Evolutionary conservation across 2,113 vertebrate genomes (phyloP).

Genomic region (Cyprinodon brontotheroides): DNA sequence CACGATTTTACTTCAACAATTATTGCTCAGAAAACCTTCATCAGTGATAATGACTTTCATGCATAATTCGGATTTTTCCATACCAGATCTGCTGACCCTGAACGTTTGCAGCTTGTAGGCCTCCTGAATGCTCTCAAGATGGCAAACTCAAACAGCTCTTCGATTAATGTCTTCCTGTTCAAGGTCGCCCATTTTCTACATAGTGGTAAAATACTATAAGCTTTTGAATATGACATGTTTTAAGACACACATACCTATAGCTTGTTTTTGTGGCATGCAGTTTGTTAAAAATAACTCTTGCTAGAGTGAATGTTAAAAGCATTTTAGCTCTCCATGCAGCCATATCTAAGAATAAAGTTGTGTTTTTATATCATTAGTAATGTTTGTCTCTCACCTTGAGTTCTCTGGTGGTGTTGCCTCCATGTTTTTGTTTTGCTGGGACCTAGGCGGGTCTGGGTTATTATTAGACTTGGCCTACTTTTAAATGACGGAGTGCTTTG

Average conservation of each 20-base stretch:
- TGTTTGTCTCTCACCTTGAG: slow-evolving; percentile 39
- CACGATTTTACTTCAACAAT: background rate
- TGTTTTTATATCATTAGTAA: slow-evolving; percentile 4
- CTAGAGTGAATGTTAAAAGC: background rate
- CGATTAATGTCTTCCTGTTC: slow-evolving; percentile 74
- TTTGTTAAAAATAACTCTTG: background rate
- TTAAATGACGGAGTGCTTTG: slow-evolving; percentile 25
- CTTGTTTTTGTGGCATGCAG: slow-evolving; percentile 6
- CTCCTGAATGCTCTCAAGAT: slow-evolving; percentile 85
- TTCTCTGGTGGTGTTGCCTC: background rate
- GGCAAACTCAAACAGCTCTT: slow-evolving; percentile 83
- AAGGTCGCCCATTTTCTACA: slow-evolving; percentile 76
- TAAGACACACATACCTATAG: background rate
- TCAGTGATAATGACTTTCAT: background rate
- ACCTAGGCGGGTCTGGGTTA: slow-evolving; percentile 46
- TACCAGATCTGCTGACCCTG: slow-evolving; percentile 76
- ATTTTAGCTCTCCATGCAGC: background rate
- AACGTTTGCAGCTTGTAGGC: slow-evolving; percentile 54
- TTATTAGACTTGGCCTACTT: slow-evolving; percentile 72
- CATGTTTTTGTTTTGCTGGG: slow-evolving; percentile 61
- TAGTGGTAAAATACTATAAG: background rate
- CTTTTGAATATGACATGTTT: background rate
- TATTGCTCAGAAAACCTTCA: background rate
- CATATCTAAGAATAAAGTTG: background rate
- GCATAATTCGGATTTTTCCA: background rate